These are phyloP conservation scores for Ramazzottius varieornatus DNA, from an alignment of 2,888 invertebrate species.

Conservation along the genomic window DNA sequence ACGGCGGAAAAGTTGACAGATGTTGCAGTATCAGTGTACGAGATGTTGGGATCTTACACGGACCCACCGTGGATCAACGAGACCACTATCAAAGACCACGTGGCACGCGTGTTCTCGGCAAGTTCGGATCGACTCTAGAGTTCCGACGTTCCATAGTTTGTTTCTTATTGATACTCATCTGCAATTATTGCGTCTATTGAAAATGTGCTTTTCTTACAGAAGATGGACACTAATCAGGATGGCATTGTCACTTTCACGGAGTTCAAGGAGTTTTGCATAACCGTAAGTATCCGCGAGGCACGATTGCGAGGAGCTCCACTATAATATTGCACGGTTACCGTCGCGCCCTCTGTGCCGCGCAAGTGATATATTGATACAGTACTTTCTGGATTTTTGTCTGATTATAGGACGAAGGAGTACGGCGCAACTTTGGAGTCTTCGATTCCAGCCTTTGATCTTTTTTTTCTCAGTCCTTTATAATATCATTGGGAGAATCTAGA, in stretches of 20 bases:
- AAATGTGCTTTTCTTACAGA: constrained; percentile 9
- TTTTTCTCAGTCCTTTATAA: no score
- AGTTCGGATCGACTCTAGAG: background rate
- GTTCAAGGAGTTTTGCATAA: constrained; percentile 10
- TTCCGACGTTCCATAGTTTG: background rate
- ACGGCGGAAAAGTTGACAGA: constrained; percentile 22
- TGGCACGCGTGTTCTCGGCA: constrained; percentile 22
- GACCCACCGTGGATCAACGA: constrained; percentile 21
- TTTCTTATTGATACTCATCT: no score
- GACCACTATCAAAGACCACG: constrained; percentile 19
- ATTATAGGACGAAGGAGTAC: background rate
- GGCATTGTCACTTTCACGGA: constrained; percentile 10
- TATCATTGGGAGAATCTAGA: no score
- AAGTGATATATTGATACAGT: no score
- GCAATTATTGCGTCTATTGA: no score
- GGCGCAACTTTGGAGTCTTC: background rate
- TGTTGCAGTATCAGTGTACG: constrained; percentile 22
- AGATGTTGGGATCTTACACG: constrained; percentile 21
- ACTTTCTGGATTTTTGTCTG: no score
- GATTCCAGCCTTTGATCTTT: no score
- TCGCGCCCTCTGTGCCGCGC: no score
- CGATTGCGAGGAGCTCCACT: no score
- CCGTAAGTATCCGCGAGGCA: constrained; percentile 8
- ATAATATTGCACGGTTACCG: no score
- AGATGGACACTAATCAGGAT: constrained; percentile 10